Conservation (phyloP, 2,797 vertebrate species). For the Adelosebastes latens region DNA sequence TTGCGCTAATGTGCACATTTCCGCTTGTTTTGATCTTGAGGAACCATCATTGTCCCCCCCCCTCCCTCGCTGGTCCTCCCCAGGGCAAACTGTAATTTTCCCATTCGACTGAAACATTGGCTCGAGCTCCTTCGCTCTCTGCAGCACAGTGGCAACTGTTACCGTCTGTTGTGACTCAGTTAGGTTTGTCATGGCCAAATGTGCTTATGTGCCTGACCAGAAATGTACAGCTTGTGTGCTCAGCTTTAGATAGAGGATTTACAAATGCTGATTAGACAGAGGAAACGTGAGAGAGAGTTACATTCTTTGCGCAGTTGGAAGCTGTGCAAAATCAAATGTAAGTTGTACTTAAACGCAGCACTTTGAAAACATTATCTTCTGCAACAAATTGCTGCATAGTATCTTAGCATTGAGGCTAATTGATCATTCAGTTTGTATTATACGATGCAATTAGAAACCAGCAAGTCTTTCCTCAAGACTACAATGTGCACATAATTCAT, state of each 20-base stretch:
- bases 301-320: neutral
- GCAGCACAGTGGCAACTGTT: conserved; percentile 65
- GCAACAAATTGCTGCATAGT: neutral
- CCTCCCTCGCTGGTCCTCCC: conserved; percentile 16
- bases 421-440: neutral
- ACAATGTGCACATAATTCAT: neutral
- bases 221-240: conserved; percentile 37
- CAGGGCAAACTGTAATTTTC: conserved; percentile 64
- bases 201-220: conserved; percentile 47
- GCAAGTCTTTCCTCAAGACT: neutral
- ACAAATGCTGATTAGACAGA: conserved; percentile 7
- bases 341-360: neutral
- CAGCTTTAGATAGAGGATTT: conserved; percentile 31
- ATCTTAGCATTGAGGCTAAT: neutral
- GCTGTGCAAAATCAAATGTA: neutral
- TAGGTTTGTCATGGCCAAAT: conserved; percentile 65
- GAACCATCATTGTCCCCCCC: conserved; percentile 19
- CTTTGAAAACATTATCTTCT: neutral
- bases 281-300: neutral
- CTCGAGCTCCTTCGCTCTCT: conserved; percentile 37
- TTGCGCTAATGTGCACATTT: conserved; percentile 55
- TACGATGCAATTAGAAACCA: neutral
- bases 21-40: conserved; percentile 66
- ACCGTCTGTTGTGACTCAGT: conserved; percentile 73
- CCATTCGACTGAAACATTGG: conserved; percentile 59